Base-by-base conservation (phyloP, 2,888 invertebrate species). In the Strigamia maritima region DNA sequence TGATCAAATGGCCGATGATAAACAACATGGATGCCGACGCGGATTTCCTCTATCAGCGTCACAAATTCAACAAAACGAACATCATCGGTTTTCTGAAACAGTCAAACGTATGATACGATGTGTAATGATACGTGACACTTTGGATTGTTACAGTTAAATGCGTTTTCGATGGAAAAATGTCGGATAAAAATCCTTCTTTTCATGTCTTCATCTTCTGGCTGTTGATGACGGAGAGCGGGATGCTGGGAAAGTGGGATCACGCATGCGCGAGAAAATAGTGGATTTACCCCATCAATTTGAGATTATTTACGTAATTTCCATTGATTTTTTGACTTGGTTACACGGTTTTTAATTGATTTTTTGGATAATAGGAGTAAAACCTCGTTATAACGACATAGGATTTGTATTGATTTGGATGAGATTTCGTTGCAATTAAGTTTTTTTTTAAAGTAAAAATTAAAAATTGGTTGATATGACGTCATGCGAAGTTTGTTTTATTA, bases 1-100 rank as follows among this genome's bases (percentile, higher is more conserved):
- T 65, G 65, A 65, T 65, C 65, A 65, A 65, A 65, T 65, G 65
- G 65, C 65, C 26, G 65, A 65, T 65, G 65, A 65, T 26, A 65
- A 65, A 65, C 65, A 65, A 65, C 65, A 65, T 65, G 65, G 65
- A 65, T 26, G 65, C 65, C 28, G 16, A 65, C 26, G 65, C 65
- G 8, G 65, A 65, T 65, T 26, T 28, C 24, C 65, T 60, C 19
- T 65, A n/a, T n/a, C 12, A 65, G 26, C 65, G 24, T 65, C 65
- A 26, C 65, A 26, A 4, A 10, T 24, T 26, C 49, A 1, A 0
- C 49, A n/a, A 49, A n/a, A 49, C 14, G 3, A 49, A 6, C 16
- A n/a, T n/a, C n/a, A 6, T 7, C n/a, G 49, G 49, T 7, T 49
- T 49, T n/a, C 49, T 49, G 49, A 16, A 49, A 49, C n/a, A n/a